Base-by-base conservation (phyloP, 2,113 vertebrate genomes). In the Martes martes region DNA sequence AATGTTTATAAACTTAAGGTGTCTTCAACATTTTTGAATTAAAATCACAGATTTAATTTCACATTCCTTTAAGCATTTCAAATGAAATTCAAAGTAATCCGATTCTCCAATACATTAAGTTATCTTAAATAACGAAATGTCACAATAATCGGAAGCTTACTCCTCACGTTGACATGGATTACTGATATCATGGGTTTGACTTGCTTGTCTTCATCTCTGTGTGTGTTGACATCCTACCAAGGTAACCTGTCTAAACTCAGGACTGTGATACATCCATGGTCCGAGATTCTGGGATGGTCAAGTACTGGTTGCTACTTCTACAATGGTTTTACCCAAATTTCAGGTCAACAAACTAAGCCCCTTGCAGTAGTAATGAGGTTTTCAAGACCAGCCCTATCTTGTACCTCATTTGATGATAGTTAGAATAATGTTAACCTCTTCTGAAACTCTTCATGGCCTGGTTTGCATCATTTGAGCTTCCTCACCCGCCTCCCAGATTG, bases 61-160 rank as follows among this genome's bases (percentile, higher is more conserved):
- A 93, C 84, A 65, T 94, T 96, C 47, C 73, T 89, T 92, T 45
- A 92, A 90, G 74, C 21, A 84, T 91, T 83, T 87, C 63, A 86
- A 59, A 85, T 93, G 69, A 95, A 87, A 50, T 91, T 91, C 47
- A 69, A 84, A 91, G 52, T 19, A 67, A 67, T 73, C 67, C 67
- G 15, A 73, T 69, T 45, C 52, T 95, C 45, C 71, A 84, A 80
- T 79, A 71, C 23, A n/a, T 86, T 74, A 82, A 33, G 28, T 65
- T 61, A 39, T 76, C 47, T 82, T 89, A 94, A 50, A 42, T 86
- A 91, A 96, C 19, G 47, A 96, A 87, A 65, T 65, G 31, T 33
- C 80, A 65, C 36, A 52, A 79, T n/a, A 85, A 92, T 84, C 39
- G 76, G 61, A 91, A 89, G 39, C 19, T 36, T 74, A 31, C 47